Evolutionary conservation across 2,888 invertebrate species (phyloP).

Genomic region (Teinopalpus imperialis): DNA sequence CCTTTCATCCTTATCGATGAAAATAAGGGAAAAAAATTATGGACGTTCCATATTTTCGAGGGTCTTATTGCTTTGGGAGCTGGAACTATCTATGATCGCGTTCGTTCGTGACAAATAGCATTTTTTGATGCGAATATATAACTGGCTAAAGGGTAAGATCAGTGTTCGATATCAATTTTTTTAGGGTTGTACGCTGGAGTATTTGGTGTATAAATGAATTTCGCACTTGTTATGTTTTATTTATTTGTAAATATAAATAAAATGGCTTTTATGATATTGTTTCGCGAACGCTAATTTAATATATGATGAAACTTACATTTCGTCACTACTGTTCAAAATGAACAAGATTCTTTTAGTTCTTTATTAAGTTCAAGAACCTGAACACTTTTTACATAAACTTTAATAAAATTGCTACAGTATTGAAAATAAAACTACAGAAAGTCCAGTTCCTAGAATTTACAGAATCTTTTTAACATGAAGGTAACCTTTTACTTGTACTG

Average conservation of each 20-base stretch:
- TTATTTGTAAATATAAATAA: conserved; percentile 8
- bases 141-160: conserved; percentile 13
- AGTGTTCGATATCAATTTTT: conserved; percentile 7
- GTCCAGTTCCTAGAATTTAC: too few relatives aligned
- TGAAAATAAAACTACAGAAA: too few relatives aligned
- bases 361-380: too few relatives aligned
- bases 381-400: too few relatives aligned
- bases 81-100: conserved; percentile 26
- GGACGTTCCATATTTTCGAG: conserved; percentile 26
- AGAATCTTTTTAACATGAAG: too few relatives aligned
- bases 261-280: conserved; percentile 7
- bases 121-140: conserved; percentile 24
- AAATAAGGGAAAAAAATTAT: conserved; percentile 23
- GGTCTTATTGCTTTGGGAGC: conserved; percentile 27
- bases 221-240: too few relatives aligned
- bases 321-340: conserved; percentile 7
- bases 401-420: too few relatives aligned
- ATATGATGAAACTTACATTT: conserved; percentile 10
- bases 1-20: conserved; percentile 25
- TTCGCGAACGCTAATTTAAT: conserved; percentile 6
- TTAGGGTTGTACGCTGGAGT: too few relatives aligned
- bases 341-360: conserved; percentile 6
- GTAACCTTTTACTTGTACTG: too few relatives aligned
- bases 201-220: too few relatives aligned
- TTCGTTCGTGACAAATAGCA: conserved; percentile 25